Evolutionary conservation across 2,888 invertebrate genomes (phyloP).

Genomic region (Meghimatium bilineatum): DNA sequence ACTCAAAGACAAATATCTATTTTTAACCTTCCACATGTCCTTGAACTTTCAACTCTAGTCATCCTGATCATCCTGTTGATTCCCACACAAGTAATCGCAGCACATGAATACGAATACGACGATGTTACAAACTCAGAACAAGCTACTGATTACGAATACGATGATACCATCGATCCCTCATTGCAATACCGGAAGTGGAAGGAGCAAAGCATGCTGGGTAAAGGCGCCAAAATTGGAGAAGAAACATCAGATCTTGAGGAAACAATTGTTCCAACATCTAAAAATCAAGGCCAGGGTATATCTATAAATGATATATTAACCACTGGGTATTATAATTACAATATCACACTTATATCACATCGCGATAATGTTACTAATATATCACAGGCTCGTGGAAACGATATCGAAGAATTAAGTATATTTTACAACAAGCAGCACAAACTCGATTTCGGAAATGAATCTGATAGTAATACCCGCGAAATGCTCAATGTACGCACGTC

Average conservation of each 20-base stretch:
- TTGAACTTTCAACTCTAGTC: not conserved
- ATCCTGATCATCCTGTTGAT: not conserved
- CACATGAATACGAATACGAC: not conserved
- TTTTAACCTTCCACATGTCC: not conserved
- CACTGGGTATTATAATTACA: not conserved
- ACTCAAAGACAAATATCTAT: not conserved
- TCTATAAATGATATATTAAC: not conserved
- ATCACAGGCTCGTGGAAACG: not conserved
- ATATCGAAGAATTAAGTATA: not conserved
- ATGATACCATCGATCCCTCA: not conserved
- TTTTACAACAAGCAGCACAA: no score
- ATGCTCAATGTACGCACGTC: no score
- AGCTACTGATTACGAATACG: slow-evolving; percentile 20
- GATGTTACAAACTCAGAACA: not conserved
- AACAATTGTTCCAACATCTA: not conserved
- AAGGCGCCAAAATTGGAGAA: slow-evolving; percentile 35
- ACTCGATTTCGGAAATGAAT: not conserved
- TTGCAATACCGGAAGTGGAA: slow-evolving; percentile 23
- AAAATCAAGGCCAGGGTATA: not conserved
- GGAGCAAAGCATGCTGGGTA: slow-evolving; percentile 37
- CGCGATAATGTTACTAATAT: not conserved
- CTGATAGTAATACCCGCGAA: no score
- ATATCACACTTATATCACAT: not conserved
- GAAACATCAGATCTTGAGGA: not conserved
- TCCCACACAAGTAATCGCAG: not conserved